Conservation (phyloP, 2,113 vertebrate genomes). For the Phaetusa simplex region DNA sequence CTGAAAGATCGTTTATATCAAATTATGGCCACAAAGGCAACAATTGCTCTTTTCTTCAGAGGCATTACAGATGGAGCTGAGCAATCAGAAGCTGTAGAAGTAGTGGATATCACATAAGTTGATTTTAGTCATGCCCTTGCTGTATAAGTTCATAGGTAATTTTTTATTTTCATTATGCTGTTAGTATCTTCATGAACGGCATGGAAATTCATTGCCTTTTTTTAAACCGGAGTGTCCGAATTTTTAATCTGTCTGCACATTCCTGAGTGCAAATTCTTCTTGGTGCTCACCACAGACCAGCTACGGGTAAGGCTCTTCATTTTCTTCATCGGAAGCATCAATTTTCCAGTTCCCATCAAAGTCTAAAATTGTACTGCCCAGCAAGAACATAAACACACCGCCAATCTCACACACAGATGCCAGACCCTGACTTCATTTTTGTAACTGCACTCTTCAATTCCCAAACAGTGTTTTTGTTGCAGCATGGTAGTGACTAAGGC, state of each 20-base stretch:
- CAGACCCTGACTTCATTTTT: background rate
- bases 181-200: background rate
- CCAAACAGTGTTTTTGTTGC: background rate
- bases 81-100: slow-evolving; percentile 46
- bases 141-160: background rate
- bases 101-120: background rate
- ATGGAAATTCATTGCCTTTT: background rate
- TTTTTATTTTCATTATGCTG: background rate
- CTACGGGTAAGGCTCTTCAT: background rate
- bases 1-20: slow-evolving; percentile 29
- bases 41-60: slow-evolving; percentile 32
- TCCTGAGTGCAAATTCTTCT: slow-evolving; percentile 7
- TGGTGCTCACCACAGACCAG: background rate
- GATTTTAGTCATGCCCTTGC: slow-evolving; percentile 30
- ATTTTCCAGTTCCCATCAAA: background rate
- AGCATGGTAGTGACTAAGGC: slow-evolving; percentile 82
- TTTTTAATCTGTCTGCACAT: background rate
- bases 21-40: slow-evolving; percentile 65
- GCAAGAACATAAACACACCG: background rate
- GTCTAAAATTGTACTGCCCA: background rate
- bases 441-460: background rate
- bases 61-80: slow-evolving; percentile 40
- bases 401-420: background rate
- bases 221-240: background rate
- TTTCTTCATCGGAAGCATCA: background rate